phyloP scores from a whole-genome alignment of 2,113 vertebrate genomes.

The Paramormyrops kingsleyae region DNA sequence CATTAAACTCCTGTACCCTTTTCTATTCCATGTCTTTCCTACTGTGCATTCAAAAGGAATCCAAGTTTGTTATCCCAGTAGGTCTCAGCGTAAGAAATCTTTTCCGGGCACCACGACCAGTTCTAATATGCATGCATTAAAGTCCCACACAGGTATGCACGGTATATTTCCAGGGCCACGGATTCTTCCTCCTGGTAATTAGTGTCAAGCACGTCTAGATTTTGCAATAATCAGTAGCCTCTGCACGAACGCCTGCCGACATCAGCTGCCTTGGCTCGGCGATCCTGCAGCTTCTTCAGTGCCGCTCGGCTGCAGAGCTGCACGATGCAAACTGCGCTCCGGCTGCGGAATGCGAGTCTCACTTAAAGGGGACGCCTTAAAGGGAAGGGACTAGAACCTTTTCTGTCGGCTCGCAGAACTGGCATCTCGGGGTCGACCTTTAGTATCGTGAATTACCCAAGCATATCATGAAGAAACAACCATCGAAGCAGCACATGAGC shows the following conservation, averaged over 20 bases:
- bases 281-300: not conserved
- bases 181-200: not conserved
- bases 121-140: not conserved
- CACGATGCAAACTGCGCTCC: not conserved
- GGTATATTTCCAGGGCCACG: not conserved
- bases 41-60: not conserved
- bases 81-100: not conserved
- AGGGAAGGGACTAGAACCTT: not conserved
- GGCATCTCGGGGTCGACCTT: not conserved
- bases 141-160: not conserved
- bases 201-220: not conserved
- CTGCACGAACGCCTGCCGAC: not conserved
- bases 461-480: not conserved
- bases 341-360: not conserved
- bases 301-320: not conserved
- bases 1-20: not conserved
- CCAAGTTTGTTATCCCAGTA: not conserved
- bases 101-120: not conserved
- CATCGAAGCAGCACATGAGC: not conserved
- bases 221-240: not conserved
- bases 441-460: not conserved
- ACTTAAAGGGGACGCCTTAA: not conserved
- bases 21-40: not conserved
- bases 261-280: not conserved
- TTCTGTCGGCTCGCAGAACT: not conserved